phyloP scores from a whole-genome alignment of 2,888 invertebrate species.

The Myopa tessellatipennis region DNA sequence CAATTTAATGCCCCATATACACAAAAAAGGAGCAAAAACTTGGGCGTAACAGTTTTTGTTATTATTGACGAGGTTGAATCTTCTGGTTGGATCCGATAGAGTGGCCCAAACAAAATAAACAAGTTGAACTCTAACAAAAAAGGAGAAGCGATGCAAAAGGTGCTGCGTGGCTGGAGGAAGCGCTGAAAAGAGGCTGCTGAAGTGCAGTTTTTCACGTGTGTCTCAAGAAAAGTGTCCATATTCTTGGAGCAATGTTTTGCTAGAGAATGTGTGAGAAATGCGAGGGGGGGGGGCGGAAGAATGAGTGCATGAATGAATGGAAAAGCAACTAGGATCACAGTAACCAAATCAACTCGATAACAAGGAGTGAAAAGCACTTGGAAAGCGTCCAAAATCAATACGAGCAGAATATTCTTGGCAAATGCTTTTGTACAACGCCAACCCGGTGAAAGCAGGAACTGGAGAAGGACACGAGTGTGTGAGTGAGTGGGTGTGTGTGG shows the following conservation, averaged over 20 bases:
- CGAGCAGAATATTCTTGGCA: conserved; percentile 11
- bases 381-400: conserved; percentile 33
- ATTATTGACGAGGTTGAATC: not conserved
- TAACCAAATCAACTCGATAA: not conserved
- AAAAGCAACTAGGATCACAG: not conserved
- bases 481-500: not conserved
- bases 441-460: not conserved
- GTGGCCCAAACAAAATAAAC: not conserved
- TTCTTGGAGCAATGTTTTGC: too few species aligned
- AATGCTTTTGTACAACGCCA: not conserved
- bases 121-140: not conserved
- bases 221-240: too few species aligned
- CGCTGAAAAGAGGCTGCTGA: not conserved
- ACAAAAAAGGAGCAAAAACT: too few species aligned
- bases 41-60: not conserved
- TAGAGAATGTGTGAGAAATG: not conserved
- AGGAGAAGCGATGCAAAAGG: not conserved
- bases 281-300: not conserved
- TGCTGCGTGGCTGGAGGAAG: not conserved
- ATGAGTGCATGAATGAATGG: not conserved
- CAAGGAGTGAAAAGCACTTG: conserved; percentile 22
- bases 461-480: not conserved
- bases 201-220: too few species aligned
- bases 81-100: too few species aligned
- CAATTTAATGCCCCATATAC: too few species aligned